Conservation (phyloP, 2,888 invertebrate species). For the Protonemura montana region DNA sequence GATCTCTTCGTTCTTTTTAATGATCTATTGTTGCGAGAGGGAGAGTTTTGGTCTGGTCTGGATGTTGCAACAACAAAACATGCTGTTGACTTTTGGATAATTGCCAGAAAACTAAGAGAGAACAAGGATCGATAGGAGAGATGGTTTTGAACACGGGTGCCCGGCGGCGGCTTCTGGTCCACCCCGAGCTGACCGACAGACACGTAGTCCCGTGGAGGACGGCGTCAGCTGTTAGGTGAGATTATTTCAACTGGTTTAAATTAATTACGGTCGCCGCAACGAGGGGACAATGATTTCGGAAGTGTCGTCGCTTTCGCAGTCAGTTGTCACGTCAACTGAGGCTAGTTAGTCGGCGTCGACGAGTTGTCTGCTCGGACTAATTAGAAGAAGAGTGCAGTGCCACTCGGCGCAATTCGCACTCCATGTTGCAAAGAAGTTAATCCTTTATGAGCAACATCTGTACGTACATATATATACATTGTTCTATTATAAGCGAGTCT, state of each 20-base stretch:
- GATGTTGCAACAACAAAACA: slow-evolving; percentile 36
- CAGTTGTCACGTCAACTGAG: neutral
- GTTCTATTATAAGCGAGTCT: too few species aligned
- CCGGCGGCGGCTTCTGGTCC: neutral
- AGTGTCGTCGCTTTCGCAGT: neutral
- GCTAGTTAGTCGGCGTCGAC: too few species aligned
- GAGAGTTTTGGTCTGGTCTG: slow-evolving; percentile 1
- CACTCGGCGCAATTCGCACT: too few species aligned
- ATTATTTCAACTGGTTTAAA: neutral
- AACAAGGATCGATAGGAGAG: slow-evolving; percentile 19
- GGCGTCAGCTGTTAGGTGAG: neutral
- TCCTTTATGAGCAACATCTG: too few species aligned
- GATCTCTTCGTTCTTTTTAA: slow-evolving; percentile 35
- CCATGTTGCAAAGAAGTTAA: too few species aligned
- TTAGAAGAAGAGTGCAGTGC: too few species aligned
- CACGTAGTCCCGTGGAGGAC: neutral
- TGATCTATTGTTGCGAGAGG: slow-evolving; percentile 35
- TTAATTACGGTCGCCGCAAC: neutral
- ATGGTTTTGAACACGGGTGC: neutral
- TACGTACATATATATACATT: too few species aligned
- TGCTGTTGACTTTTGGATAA: slow-evolving; percentile 41
- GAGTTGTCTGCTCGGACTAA: too few species aligned
- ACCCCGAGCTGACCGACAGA: neutral
- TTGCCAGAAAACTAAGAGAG: slow-evolving; percentile 36
- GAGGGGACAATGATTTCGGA: neutral